Base-by-base conservation (phyloP, 2,797 vertebrate species). In the Danio aesculapii region DNA sequence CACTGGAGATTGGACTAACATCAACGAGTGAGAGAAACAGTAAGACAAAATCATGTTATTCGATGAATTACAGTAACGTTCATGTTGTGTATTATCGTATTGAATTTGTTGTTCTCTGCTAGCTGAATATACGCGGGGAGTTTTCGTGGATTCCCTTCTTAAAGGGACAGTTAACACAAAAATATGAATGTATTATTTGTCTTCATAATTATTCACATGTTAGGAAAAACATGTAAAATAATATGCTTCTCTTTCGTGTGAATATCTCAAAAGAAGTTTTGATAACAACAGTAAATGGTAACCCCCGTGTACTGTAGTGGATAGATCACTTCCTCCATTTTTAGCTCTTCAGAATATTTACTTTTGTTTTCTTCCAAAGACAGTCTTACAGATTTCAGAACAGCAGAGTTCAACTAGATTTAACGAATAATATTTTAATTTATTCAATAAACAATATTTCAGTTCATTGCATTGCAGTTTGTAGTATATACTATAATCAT, bases 41-140 rank as follows among this genome's bases (percentile, higher is more conserved):
- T 71, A 62, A 79, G 77, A 62, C 44, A 58, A 41, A 39, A 19
- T 19, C 3, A 17, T 19, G 69, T 55, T 55, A 55, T 16, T 64
- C 17, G 6, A 43, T 19, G 2, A 1, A 13, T 64, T 21, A 5
- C 12, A 21, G 19, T 49, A 21, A 16, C 2, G 63, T 11, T 55
- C 2, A 2, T 14, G 9, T 17, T 16, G 12, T n/a, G 12, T n/a
- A n/a, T 17, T 41, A 7, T 50, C 10, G 52, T 21, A 30, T n/a
- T n/a, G n/a, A n/a, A n/a, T 77, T 68, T 14, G 57, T 43, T 49
- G 58, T 41, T 10, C 6, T 21, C 5, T 13, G 19, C 2, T 59
- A 16, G 19, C 17, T 59, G 16, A 39, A 49, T 39, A 30, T 47
- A 39, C 10, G 52, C 6, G 41, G 66, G 41, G 8, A 11, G 6